phyloP scores from a whole-genome alignment of 2,113 vertebrate species.

The Martes martes region DNA sequence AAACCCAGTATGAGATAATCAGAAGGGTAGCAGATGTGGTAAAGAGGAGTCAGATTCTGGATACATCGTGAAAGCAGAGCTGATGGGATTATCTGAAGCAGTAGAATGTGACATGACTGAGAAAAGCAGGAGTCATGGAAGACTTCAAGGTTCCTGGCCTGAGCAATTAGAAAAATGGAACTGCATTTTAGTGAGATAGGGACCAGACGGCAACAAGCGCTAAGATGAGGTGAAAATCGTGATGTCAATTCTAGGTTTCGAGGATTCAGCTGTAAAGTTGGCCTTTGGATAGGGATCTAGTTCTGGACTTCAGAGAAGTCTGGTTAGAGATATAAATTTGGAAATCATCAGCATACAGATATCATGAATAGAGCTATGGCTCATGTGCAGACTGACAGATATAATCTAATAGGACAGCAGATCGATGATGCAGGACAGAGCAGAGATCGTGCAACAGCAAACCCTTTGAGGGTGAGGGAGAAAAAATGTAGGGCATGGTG shows the following conservation, averaged over 20 bases:
- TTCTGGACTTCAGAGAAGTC: not conserved
- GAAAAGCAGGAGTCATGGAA: not conserved
- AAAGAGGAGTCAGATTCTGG: not conserved
- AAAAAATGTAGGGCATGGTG: not conserved
- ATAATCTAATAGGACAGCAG: not conserved
- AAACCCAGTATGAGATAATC: no score
- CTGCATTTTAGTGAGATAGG: not conserved
- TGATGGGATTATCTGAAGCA: not conserved
- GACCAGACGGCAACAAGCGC: not conserved
- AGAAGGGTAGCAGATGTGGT: not conserved
- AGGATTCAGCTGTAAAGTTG: not conserved
- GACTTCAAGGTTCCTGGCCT: not conserved
- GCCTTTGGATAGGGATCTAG: not conserved
- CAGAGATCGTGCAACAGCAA: not conserved
- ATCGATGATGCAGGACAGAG: not conserved
- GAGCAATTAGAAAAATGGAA: not conserved
- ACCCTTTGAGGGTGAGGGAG: not conserved
- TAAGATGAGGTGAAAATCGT: not conserved
- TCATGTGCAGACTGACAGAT: not conserved
- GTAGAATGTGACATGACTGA: not conserved
- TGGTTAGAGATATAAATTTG: not conserved
- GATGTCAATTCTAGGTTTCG: not conserved
- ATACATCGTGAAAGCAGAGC: not conserved
- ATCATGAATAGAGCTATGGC: not conserved
- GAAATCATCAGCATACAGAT: not conserved